Base-by-base conservation (phyloP, 1,140 invertebrate genomes). In the Gonatopus flavifemur region DNA sequence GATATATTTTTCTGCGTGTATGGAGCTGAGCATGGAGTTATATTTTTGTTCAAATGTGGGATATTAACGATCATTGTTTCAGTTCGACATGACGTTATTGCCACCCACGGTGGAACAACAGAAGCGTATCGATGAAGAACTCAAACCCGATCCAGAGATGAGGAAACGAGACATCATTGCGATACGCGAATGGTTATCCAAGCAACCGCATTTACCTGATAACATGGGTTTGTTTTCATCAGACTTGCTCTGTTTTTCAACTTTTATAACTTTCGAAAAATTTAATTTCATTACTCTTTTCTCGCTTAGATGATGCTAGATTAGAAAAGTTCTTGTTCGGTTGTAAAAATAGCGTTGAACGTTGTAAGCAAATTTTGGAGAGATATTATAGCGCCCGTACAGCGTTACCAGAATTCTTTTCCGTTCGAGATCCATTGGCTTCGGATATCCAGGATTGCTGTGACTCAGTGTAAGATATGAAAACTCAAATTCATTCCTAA, bases 291-390 rank as follows among this genome's bases (percentile, higher is more conserved):
- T 31, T 51, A 43, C 30, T 42, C 39, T 16, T 46, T 41, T 35
- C 19, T 25, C 21, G n/a, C 19, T 32, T 61, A 81, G 81, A 82
- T 55, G 77, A 81, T 15, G 56, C 49, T 9, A 74, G 74, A 47
- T 55, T 82, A 12, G 69, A 77, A 18, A 65, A 67, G 20, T 82
- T 81, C 58, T 59, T 82, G n/a, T 79, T 80, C 28, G 74, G 80
- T 2, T 81, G 79, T 51, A 82, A 82, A 58, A 81, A 81, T 54
- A 81, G 75, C 35, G 45, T 81, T 7, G 80, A 82, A 33, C 67
- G 71, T 35, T 80, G 79, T 22, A 82, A 82, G 59, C 49, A 66
- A 19, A 78, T 81, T 48, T 45, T 82, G 18, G 80, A 82, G 52
- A 70, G 76, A 57, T 79, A 80, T 35, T 78, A 70, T 41, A 78